These are phyloP conservation scores for Caradrina kadenii DNA, from an alignment of 2,888 invertebrate species.

Conservation along the genomic window DNA sequence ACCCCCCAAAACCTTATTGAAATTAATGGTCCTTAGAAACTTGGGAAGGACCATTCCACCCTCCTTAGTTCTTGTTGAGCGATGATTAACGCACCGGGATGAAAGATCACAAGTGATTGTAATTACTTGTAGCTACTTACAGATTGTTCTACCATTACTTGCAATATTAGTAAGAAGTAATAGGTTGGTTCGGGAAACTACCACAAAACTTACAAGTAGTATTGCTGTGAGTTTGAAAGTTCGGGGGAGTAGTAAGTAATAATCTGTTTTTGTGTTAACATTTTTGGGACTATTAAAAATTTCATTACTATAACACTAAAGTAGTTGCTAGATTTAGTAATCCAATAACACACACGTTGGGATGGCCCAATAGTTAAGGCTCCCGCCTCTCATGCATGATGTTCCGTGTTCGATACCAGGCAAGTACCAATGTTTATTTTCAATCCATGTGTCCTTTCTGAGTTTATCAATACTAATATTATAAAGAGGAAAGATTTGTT, in stretches of 20 bases:
- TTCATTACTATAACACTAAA: background rate
- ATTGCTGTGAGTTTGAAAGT: background rate
- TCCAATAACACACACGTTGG: background rate
- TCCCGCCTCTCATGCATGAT: too few species aligned
- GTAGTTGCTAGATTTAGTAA: too few species aligned
- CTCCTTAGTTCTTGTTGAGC: constrained; percentile 42
- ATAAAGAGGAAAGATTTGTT: too few species aligned
- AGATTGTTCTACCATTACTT: constrained; percentile 40
- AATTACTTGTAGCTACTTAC: constrained; percentile 44
- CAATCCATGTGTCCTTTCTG: too few species aligned
- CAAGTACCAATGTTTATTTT: too few species aligned
- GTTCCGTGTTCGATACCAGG: too few species aligned
- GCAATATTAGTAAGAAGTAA: constrained; percentile 26
- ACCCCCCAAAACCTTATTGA: constrained; percentile 47
- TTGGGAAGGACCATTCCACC: constrained; percentile 31
- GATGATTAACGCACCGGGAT: constrained; percentile 54
- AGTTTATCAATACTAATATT: too few species aligned
- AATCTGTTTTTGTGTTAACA: background rate
- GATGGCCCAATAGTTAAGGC: too few species aligned
- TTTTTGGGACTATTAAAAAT: background rate
- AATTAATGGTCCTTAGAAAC: constrained; percentile 53
- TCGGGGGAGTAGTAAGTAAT: background rate
- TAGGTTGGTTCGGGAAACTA: background rate
- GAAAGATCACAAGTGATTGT: constrained; percentile 51
- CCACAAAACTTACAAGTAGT: constrained; percentile 13